phyloP scores from a whole-genome alignment of 2,113 vertebrate species.

The Phaethornis superciliosus region DNA sequence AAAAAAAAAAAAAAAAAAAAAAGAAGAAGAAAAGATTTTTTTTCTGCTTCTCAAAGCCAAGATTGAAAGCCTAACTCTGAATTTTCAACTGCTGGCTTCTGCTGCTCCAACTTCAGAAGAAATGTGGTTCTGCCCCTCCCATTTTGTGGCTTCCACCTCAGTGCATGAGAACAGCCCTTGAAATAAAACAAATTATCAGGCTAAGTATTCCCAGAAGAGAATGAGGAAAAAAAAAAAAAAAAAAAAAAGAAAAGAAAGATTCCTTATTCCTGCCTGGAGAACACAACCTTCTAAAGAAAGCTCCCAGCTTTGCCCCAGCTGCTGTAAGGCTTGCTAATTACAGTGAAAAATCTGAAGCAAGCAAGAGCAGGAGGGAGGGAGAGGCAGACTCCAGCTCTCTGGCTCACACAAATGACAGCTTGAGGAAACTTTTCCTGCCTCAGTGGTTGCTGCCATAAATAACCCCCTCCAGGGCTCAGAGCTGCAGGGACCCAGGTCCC shows the following conservation, averaged over 20 bases:
- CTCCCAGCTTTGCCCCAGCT: not conserved
- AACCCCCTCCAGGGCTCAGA: slow-evolving; percentile 8
- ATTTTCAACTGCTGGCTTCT: not conserved
- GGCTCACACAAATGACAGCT: slow-evolving; percentile 24
- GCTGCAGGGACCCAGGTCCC: slow-evolving; percentile 30
- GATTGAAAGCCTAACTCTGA: not conserved
- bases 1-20: too few species aligned
- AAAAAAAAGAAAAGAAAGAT: not conserved
- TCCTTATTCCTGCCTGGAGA: not conserved
- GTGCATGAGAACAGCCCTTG: not conserved
- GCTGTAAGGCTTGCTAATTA: not conserved
- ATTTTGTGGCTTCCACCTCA: not conserved
- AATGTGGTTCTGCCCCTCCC: not conserved
- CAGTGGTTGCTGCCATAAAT: slow-evolving; percentile 63
- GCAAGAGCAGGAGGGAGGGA: not conserved
- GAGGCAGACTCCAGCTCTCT: not conserved
- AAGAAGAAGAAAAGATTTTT: too few species aligned
- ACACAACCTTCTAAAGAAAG: not conserved
- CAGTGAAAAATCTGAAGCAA: slow-evolving; percentile 27
- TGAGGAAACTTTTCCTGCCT: slow-evolving; percentile 52
- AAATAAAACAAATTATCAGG: not conserved
- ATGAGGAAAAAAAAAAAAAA: too few species aligned
- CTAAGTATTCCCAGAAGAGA: not conserved
- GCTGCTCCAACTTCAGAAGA: not conserved
- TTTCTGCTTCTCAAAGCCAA: not conserved